Base-by-base conservation (phyloP, 53 echinoderm and acorn worm genomes). In the Zoroaster sp. region DNA sequence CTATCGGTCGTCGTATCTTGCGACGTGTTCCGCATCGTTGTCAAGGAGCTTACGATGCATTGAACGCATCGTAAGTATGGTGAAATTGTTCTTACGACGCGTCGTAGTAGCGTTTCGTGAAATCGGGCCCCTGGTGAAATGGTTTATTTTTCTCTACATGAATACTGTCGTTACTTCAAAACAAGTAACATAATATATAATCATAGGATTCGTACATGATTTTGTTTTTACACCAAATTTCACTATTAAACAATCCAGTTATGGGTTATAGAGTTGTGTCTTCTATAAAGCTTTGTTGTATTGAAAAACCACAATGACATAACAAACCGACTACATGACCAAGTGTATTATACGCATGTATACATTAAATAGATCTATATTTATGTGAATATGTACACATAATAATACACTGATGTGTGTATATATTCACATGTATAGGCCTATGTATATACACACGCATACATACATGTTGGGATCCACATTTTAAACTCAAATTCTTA, bases 351-450 rank as follows among this genome's bases (percentile, higher is more conserved):
- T 35, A 47, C 46, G 70, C 41, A 45, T 75, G 73, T 82, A 83
- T 41, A 73, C 35, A 74, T 74, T 88, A 88, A 88, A 88, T 78
- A 78, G 88, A 78, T 92, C 53, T 88, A 78, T 70, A 66, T 67
- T 75, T 65, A 77, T 53, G 68, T 79, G 33, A 79, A 88, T 92
- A 81, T 88, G 73, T 87, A 87, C 38, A 75, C 35, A 40, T 87
- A 49, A 55, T 74, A 73, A 87, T 72, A 87, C 66, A 65, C 40
- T 67, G 66, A 83, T 83, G 68, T 59, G 73, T 87, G 73, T 87
- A 55, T 75, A 87, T 14, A 87, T 34, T 74, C 51, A 51, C 73
- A 41, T 75, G 40, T 73, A 53, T 83, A 69, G 13, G 36, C 38
- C 15, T 83, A 69, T 20, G 59, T 45, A 69, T 44, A 8, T 25